Evolutionary conservation across 2,888 invertebrate species (phyloP).

Genomic region (Drosophila kokeensis): DNA sequence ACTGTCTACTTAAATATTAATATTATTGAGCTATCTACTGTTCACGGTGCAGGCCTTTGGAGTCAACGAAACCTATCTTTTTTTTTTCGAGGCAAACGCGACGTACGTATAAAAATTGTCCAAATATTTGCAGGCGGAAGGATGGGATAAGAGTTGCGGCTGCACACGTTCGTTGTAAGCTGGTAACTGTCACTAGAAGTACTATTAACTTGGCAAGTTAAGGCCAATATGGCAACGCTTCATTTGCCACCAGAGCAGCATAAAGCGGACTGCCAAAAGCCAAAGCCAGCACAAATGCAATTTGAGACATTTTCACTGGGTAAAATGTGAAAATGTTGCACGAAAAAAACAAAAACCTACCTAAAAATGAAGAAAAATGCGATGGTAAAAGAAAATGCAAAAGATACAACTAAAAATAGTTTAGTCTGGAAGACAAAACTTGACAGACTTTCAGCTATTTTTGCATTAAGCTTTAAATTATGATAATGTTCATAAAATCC

Average conservation of each 20-base stretch:
- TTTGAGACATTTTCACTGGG: slow-evolving; percentile 37
- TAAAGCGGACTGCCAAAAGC: slow-evolving; percentile 31
- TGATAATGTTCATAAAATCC: not conserved
- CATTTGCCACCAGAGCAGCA: slow-evolving; percentile 50
- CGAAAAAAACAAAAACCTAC: slow-evolving; percentile 19
- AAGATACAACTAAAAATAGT: slow-evolving; percentile 9
- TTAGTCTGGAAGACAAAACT: not conserved
- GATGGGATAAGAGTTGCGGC: slow-evolving; percentile 9
- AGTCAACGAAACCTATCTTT: slow-evolving; percentile 29
- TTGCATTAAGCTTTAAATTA: slow-evolving; percentile 3
- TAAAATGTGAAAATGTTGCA: slow-evolving; percentile 32
- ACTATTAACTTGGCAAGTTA: slow-evolving; percentile 53
- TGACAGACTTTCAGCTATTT: not conserved
- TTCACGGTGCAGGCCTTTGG: slow-evolving; percentile 28
- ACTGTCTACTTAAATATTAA: slow-evolving; percentile 69
- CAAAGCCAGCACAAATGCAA: slow-evolving; percentile 55
- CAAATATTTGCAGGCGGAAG: slow-evolving; percentile 37
- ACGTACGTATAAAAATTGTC: slow-evolving; percentile 16
- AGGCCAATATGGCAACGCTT: slow-evolving; percentile 54
- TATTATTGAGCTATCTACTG: slow-evolving; percentile 68
- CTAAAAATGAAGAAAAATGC: slow-evolving; percentile 41
- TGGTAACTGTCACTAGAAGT: slow-evolving; percentile 50
- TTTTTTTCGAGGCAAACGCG: slow-evolving; percentile 1
- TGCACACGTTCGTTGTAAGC: slow-evolving; percentile 38
- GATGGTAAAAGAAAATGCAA: slow-evolving; percentile 18